Conservation (phyloP, 2,797 vertebrate genomes). For the Mus caroli region DNA sequence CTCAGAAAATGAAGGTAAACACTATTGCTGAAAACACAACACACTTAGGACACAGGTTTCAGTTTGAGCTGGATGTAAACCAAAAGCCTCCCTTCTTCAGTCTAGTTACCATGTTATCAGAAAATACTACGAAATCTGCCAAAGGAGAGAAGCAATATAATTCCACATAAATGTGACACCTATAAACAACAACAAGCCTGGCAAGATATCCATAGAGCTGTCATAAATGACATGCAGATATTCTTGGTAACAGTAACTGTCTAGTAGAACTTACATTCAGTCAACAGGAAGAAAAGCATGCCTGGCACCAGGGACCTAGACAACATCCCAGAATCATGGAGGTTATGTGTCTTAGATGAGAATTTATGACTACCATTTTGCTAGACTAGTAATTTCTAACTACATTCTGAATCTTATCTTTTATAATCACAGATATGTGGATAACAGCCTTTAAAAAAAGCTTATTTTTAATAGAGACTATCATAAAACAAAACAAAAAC, state of each 20-base stretch:
- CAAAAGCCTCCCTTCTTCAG: not conserved
- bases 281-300: not conserved
- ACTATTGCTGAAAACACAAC: not conserved
- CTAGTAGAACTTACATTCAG: not conserved
- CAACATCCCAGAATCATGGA: not conserved
- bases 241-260: not conserved
- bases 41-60: not conserved
- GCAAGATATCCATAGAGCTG: no score
- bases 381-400: not conserved
- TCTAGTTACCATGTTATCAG: not conserved
- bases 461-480: not conserved
- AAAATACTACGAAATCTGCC: not conserved
- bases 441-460: not conserved
- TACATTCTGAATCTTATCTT: not conserved
- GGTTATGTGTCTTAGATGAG: not conserved
- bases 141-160: not conserved
- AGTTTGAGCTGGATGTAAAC: not conserved
- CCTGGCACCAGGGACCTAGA: not conserved
- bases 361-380: not conserved
- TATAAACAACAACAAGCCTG: not conserved
- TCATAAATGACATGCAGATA: not conserved
- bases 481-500: not conserved
- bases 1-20: not conserved
- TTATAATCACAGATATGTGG: not conserved
- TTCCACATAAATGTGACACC: not conserved